phyloP scores from a whole-genome alignment of 2,797 vertebrate genomes.

The Periparus ater region DNA sequence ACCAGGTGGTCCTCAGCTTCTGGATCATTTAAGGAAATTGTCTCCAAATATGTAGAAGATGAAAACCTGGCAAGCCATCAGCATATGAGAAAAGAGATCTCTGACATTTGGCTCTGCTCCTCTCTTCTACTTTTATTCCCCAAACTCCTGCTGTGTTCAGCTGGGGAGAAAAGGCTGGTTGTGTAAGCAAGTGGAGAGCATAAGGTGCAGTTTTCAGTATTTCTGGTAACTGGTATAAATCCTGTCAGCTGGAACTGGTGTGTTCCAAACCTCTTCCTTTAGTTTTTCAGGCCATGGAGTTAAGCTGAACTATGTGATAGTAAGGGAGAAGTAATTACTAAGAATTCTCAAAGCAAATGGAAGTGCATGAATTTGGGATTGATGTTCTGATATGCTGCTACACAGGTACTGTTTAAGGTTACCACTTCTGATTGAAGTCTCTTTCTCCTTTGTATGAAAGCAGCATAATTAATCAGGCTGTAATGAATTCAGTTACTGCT shows the following conservation, averaged over 20 bases:
- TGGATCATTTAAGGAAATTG: neutral
- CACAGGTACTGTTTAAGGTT: constrained; percentile 21
- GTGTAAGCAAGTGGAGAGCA: neutral
- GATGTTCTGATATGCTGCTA: neutral
- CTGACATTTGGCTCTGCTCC: neutral
- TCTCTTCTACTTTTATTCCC: neutral
- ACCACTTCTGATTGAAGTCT: constrained; percentile 50
- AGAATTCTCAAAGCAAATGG: neutral
- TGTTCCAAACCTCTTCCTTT: neutral
- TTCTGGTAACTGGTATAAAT: neutral
- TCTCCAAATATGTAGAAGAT: neutral
- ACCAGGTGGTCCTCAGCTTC: neutral
- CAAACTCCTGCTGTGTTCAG: neutral
- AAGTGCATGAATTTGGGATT: neutral
- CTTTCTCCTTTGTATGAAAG: constrained; percentile 36
- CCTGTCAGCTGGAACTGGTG: neutral
- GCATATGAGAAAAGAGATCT: neutral
- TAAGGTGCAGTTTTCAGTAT: neutral
- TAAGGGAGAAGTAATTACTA: constrained; percentile 18
- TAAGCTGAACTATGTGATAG: neutral
- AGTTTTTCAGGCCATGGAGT: neutral
- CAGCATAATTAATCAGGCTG: constrained; percentile 71
- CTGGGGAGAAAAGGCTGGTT: neutral
- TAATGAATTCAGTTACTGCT: constrained; percentile 69
- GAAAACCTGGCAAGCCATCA: neutral